Evolutionary conservation across 2,888 invertebrate species (phyloP), one percentile per base, ranked within the genome.

Genomic region (Agapetus fuscipes): DNA sequence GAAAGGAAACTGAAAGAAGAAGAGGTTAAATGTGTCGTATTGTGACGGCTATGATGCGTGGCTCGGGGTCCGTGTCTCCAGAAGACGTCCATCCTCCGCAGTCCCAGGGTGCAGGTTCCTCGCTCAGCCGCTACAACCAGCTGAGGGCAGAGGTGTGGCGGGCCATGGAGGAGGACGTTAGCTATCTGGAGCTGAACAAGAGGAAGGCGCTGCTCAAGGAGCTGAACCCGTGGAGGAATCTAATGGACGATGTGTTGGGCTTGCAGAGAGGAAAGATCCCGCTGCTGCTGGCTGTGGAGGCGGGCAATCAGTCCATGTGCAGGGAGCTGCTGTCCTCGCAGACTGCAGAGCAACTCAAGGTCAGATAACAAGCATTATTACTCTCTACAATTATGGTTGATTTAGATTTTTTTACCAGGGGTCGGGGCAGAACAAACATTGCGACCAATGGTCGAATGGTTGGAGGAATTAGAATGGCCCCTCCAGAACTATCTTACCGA

Each of bases 281-380:
- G 52, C 71, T 97, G 56, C 80, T 95, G 58, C 72, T 91, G 61
- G 93, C 96, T 39, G 88, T 93, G 53, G 93, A 95, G 65, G 86
- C 88, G 17, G 95, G 95, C 37, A 96, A 95, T 70, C 85, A 91
- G 65, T 86, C 89, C 50, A 93, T 95, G 78, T 89, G 90, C 59
- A 80, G 91, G 50, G 94, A 96, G 64, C 76, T 98, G 37, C 74
- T 98, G 50, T 78, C 84, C 54, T 80, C 85, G 53, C 84, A 86
- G 66, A 83, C 88, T 35, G 80, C 85, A 34, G 88, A 89, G 55
- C 95, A 96, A 68, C 73, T 94, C 30, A 81, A 80, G 73, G 77
- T 77, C 60, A 53, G 58, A 24, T 24, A 3, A 10, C n/a, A n/a
- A n/a, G n/a, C n/a, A n/a, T 30, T 3, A 25, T 30, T 6, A n/a